Base-by-base conservation (phyloP, 1,140 invertebrate genomes). In the Macrostomum lignano region DNA sequence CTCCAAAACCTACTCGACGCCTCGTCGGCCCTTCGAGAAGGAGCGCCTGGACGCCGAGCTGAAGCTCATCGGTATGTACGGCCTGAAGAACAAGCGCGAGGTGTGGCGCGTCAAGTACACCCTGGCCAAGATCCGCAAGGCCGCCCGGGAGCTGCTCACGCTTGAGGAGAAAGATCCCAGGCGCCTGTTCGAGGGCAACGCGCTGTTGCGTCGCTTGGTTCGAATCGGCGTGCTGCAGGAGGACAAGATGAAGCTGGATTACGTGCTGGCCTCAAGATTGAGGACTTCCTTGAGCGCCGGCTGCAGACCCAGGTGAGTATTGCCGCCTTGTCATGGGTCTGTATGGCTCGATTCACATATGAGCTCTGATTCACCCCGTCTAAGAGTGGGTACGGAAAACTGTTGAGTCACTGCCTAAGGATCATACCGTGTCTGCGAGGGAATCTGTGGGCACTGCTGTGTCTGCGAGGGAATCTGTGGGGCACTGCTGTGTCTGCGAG, bases 231-330 rank as follows among this genome's bases (percentile, higher is more conserved):
- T 96, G 19, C 63, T 98, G 46, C 79, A 88, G 49, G 88, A 98
- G 55, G 67, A 68, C 32, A 71, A 77, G 45, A 98, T 98, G 91
- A 98, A 96, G 60, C 77, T 98, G 44, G 91, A 99, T 94, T 96
- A 94, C 46, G 88, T 98, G 39, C 66, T 47, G 86, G 86, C 66
- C 64, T 99, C 35, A 78, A 86, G 61, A 75, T 91, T 48, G 88
- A 99, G 63, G 84, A 99, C 67, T 98, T 99, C 66, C 73, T 99
- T 65, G 86, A 98, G 62, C 70, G 88, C 40, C 73, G 91, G 59
- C 69, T 99, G 9, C 88, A 98, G 61, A 98, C 91, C 2, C 88
- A 96, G 62, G 88, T 98, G 17, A 94, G 96, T 66, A 96, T n/a
- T n/a, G n/a, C n/a, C n/a, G n/a, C n/a, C n/a, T n/a, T n/a, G n/a